Evolutionary conservation across 2,888 invertebrate genomes (phyloP).

Genomic region (Boloria euphrosyne): DNA sequence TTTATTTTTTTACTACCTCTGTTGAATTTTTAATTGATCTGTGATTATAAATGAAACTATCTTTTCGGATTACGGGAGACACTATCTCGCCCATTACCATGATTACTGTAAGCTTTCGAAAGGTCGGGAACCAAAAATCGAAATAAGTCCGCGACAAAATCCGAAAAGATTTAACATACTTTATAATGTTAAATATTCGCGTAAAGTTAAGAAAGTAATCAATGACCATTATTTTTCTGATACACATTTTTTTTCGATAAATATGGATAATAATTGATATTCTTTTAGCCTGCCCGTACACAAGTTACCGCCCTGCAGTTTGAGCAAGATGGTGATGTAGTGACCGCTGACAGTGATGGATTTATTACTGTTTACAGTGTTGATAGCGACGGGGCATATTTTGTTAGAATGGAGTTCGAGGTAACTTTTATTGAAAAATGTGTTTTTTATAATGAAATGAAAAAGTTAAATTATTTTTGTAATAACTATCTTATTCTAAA

Average conservation of each 20-base stretch:
- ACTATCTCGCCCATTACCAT: too few relatives aligned
- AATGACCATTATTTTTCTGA: too few relatives aligned
- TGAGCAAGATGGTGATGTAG: constrained; percentile 94
- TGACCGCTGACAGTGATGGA: constrained; percentile 95
- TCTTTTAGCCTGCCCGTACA: constrained; percentile 88
- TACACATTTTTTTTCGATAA: background rate
- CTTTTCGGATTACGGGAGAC: too few relatives aligned
- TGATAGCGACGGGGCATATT: constrained; percentile 94
- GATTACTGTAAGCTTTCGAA: too few relatives aligned
- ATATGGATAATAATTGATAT: background rate
- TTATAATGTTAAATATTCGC: too few relatives aligned
- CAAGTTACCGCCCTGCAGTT: constrained; percentile 94
- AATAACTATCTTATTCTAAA: constrained; percentile 4
- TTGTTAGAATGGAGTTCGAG: constrained; percentile 94
- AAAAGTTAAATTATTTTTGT: background rate
- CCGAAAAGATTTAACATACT: too few relatives aligned
- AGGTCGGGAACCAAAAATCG: too few relatives aligned
- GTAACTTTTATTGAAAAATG: constrained; percentile 54
- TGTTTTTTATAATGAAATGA: background rate
- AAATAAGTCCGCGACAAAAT: too few relatives aligned
- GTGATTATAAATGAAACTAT: too few relatives aligned
- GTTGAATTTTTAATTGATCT: too few relatives aligned
- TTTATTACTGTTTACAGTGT: constrained; percentile 95
- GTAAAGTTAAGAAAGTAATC: too few relatives aligned
- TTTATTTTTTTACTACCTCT: background rate